Conservation (phyloP, 2,888 invertebrate species). For the Synergus itoensis region DNA sequence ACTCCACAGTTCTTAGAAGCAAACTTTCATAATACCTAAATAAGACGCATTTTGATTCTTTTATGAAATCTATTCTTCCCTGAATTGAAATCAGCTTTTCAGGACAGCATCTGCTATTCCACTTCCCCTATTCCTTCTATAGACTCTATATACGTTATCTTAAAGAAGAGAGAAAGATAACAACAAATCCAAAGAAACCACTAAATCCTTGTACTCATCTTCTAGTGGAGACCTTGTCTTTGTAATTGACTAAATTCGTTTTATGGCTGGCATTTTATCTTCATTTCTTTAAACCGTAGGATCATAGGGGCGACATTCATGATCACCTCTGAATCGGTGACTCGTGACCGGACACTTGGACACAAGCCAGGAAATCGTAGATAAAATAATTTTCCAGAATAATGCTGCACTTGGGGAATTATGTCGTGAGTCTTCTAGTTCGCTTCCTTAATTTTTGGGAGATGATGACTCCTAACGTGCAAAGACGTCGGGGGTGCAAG, state of each 20-base stretch:
- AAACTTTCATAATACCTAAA: background rate
- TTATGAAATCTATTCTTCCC: background rate
- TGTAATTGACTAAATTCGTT: background rate
- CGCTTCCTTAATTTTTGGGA: constrained; percentile 45
- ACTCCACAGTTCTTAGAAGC: too few species aligned
- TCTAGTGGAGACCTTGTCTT: background rate
- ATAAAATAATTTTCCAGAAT: background rate
- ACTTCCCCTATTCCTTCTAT: constrained; percentile 16
- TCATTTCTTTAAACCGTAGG: constrained; percentile 1
- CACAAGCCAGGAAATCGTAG: background rate
- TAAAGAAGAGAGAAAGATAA: background rate
- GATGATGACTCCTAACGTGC: constrained; percentile 43
- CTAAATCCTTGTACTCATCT: background rate
- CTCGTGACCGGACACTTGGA: background rate
- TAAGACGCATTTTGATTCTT: constrained; percentile 10
- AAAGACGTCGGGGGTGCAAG: constrained; percentile 19
- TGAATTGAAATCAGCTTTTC: constrained; percentile 13
- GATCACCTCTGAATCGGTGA: background rate
- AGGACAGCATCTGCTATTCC: background rate
- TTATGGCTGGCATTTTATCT: background rate
- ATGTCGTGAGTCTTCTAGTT: constrained; percentile 42
- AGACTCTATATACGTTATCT: background rate
- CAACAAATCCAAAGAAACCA: background rate
- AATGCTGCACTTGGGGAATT: background rate
- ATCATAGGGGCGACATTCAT: background rate